These are phyloP conservation scores for Drosophila robusta DNA, from an alignment of 2,888 invertebrate species.

Conservation along the genomic window DNA sequence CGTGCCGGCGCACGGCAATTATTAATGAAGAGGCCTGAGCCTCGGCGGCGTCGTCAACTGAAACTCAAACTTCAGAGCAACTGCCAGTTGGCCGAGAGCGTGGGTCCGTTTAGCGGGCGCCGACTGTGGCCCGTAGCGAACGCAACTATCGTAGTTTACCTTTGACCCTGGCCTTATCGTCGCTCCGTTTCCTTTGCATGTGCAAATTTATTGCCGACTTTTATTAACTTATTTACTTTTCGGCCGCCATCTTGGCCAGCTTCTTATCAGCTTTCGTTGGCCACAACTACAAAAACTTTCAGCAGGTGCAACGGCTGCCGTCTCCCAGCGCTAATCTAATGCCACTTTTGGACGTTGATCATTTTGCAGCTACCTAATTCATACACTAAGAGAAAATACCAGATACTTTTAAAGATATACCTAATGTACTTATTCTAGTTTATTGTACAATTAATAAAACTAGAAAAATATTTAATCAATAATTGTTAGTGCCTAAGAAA, in stretches of 20 bases:
- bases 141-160: conserved; percentile 29
- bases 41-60: conserved; percentile 14
- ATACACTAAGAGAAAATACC: neutral
- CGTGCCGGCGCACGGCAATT: conserved; percentile 30
- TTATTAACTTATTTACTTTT: conserved; percentile 56
- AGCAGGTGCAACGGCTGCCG: neutral
- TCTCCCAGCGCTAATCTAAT: neutral
- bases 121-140: neutral
- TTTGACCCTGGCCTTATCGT: conserved; percentile 27
- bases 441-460: too few species aligned
- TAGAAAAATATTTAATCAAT: too few species aligned
- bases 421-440: too few species aligned
- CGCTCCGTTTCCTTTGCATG: conserved; percentile 19
- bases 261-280: conserved; percentile 17
- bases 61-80: neutral
- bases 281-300: neutral
- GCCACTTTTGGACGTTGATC: neutral
- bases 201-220: conserved; percentile 60
- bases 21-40: conserved; percentile 43
- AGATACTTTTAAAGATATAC: too few species aligned
- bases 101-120: conserved; percentile 4
- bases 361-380: neutral
- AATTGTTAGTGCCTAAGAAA: too few species aligned
- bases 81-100: conserved; percentile 2
- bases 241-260: conserved; percentile 7